Evolutionary conservation across 2,888 invertebrate species (phyloP).

Genomic region (Anticlea derivata): DNA sequence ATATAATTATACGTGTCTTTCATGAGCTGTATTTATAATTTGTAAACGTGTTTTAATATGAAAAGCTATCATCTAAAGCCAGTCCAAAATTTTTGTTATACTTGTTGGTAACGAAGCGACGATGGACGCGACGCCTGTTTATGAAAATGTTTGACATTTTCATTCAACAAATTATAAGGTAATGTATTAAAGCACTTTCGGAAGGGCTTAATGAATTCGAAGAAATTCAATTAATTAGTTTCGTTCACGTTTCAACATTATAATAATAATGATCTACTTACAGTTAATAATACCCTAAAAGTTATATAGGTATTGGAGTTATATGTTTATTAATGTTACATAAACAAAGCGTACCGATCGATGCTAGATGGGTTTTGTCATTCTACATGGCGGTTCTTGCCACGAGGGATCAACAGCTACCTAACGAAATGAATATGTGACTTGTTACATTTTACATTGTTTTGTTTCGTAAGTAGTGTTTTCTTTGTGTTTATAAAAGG

Average conservation of each 20-base stretch:
- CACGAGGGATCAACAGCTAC: conserved; percentile 2
- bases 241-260: neutral
- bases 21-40: neutral
- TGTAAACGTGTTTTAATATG: neutral
- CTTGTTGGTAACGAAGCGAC: conserved; percentile 1
- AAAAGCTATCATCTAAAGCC: conserved; percentile 6
- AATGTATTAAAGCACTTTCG: conserved; percentile 9
- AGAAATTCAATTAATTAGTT: conserved; percentile 1
- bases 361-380: conserved; percentile 1
- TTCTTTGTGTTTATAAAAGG: no score
- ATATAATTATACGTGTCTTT: neutral
- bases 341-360: conserved; percentile 7
- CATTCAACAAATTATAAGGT: neutral
- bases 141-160: conserved; percentile 16
- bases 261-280: no score
- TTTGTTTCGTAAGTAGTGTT: neutral
- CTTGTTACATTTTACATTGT: neutral
- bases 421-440: conserved; percentile 2
- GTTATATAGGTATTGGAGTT: neutral
- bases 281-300: neutral
- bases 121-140: conserved; percentile 1
- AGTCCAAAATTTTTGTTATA: conserved; percentile 10
- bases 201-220: neutral
- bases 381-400: conserved; percentile 2
- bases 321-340: neutral